phyloP scores from a whole-genome alignment of 2,797 vertebrate species.

The Bovichtus variegatus region DNA sequence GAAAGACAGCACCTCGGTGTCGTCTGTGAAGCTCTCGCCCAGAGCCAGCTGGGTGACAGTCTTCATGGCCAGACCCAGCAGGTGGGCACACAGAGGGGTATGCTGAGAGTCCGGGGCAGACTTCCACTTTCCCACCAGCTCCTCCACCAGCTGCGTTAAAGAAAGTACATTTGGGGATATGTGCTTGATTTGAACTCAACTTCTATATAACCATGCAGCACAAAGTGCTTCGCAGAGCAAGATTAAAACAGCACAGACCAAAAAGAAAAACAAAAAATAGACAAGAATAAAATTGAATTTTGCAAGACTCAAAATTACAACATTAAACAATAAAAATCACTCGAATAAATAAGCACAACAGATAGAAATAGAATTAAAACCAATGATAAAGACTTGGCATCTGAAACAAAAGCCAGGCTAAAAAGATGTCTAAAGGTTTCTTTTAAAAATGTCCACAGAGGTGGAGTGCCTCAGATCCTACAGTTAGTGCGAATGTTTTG shows the following conservation, averaged over 20 bases:
- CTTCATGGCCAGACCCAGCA: constrained; percentile 95
- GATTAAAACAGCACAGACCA: not conserved
- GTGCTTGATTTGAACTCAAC: not conserved
- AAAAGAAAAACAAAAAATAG: not conserved
- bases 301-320: not conserved
- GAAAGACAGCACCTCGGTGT: constrained; percentile 91
- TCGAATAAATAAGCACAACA: not conserved
- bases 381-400: not conserved
- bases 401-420: not conserved
- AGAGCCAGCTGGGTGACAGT: constrained; percentile 92
- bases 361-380: not conserved
- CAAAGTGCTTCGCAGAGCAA: too few relatives aligned
- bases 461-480: not conserved
- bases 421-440: not conserved
- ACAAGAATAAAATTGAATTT: too few relatives aligned
- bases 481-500: accelerated
- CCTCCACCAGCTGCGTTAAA: constrained; percentile 89
- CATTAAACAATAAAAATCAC: not conserved
- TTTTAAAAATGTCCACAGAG: not conserved
- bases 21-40: constrained; percentile 90
- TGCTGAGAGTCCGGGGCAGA: constrained; percentile 92
- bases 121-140: constrained; percentile 92
- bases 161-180: too few relatives aligned
- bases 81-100: constrained; percentile 93
- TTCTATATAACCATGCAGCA: not conserved